phyloP scores from a whole-genome alignment of 2,797 vertebrate species.

The Miichthys miiuy region DNA sequence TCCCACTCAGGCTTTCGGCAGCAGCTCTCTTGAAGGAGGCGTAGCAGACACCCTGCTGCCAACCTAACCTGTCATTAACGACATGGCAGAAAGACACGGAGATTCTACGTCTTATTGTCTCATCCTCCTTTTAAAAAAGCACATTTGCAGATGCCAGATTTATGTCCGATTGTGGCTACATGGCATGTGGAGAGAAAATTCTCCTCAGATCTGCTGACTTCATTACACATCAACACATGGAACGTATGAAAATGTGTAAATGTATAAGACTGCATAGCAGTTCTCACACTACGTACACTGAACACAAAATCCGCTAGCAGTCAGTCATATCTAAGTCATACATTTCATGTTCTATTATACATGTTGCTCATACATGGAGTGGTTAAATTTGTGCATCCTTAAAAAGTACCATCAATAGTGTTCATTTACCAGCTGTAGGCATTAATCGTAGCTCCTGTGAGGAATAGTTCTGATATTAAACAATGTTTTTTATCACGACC shows the following conservation, averaged over 20 bases:
- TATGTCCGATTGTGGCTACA: neutral
- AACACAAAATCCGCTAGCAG: neutral
- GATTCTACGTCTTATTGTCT: conserved; percentile 15
- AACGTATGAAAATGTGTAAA: conserved; percentile 7
- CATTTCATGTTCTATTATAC: neutral
- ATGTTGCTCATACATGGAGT: neutral
- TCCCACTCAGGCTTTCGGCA: conserved; percentile 56
- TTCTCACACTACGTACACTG: neutral
- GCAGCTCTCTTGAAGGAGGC: conserved; percentile 59
- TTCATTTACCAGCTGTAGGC: neutral
- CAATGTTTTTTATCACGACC: neutral
- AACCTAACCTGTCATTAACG: conserved; percentile 74
- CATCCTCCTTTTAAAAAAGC: neutral
- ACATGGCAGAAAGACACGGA: conserved; percentile 37
- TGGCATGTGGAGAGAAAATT: neutral
- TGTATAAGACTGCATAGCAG: neutral
- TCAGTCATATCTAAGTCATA: too few relatives aligned
- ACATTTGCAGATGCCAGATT: neutral
- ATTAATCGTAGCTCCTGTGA: neutral
- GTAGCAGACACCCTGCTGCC: conserved; percentile 63
- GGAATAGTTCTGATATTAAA: neutral
- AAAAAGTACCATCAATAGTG: neutral
- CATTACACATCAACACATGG: neutral
- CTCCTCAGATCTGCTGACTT: conserved; percentile 1
- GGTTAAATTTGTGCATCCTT: neutral